Conservation (phyloP, 2,888 invertebrate species). For the Rosalia funebris region DNA sequence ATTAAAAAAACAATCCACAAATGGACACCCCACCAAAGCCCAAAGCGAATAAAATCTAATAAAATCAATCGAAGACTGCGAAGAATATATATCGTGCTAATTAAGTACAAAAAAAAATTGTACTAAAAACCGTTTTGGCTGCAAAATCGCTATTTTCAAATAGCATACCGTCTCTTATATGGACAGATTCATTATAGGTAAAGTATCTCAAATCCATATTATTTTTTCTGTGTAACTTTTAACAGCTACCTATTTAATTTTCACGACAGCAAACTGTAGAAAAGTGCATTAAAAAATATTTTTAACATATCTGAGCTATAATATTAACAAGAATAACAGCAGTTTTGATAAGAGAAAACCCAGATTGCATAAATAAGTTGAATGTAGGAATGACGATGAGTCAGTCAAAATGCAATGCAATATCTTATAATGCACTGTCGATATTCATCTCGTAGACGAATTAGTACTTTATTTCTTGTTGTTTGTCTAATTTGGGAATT, state of each 20-base stretch:
- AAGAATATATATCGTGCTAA: slow-evolving; percentile 14
- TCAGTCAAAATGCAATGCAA: too few relatives aligned
- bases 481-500: background rate
- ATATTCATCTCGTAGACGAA: slow-evolving; percentile 18
- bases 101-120: slow-evolving; percentile 5
- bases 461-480: slow-evolving; percentile 17
- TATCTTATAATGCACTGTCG: slow-evolving; percentile 26
- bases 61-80: slow-evolving; percentile 17
- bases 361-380: too few relatives aligned
- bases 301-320: slow-evolving; percentile 3
- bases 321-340: slow-evolving; percentile 3
- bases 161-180: slow-evolving; percentile 15
- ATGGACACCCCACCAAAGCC: slow-evolving; percentile 21
- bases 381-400: too few relatives aligned
- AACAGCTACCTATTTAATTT: slow-evolving; percentile 26
- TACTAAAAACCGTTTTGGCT: slow-evolving; percentile 24
- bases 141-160: slow-evolving; percentile 16
- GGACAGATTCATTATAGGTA: slow-evolving; percentile 26
- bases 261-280: slow-evolving; percentile 20
- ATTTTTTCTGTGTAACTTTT: slow-evolving; percentile 28
- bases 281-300: slow-evolving; percentile 29
- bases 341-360: background rate
- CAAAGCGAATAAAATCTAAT: slow-evolving; percentile 15
- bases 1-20: slow-evolving; percentile 10
- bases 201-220: slow-evolving; percentile 24